These are phyloP conservation scores for Aphidius ervi DNA, from an alignment of 1,140 invertebrate species.

Conservation along the genomic window DNA sequence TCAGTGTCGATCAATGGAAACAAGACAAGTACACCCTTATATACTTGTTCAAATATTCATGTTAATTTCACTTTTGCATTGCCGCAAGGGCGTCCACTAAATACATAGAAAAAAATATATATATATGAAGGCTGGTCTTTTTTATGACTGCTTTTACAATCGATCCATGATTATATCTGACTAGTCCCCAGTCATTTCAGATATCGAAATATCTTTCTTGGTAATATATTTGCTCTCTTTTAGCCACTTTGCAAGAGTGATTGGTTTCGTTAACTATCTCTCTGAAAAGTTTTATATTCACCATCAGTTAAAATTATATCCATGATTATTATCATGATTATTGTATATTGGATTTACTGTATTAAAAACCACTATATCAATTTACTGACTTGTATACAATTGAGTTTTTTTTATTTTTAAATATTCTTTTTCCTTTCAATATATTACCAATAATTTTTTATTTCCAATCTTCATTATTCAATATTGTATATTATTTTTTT, in stretches of 20 bases:
- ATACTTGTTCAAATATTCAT: slow-evolving; percentile 23
- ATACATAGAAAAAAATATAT: slow-evolving; percentile 11
- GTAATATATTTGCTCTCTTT: too few species aligned
- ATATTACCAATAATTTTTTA: slow-evolving; percentile 17
- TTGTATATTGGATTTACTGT: neutral
- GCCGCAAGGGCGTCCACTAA: slow-evolving; percentile 19
- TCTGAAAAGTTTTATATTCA: too few species aligned
- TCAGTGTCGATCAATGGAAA: slow-evolving; percentile 16
- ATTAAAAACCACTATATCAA: neutral
- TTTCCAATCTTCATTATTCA: slow-evolving; percentile 4
- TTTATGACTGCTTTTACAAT: too few species aligned
- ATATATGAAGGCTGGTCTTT: too few species aligned
- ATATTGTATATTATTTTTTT: neutral
- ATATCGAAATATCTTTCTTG: too few species aligned
- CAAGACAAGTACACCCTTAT: neutral
- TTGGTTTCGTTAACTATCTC: too few species aligned
- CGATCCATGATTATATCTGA: too few species aligned
- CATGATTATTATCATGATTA: too few species aligned
- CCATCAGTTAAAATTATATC: too few species aligned
- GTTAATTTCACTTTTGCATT: slow-evolving; percentile 16
- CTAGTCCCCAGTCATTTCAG: too few species aligned
- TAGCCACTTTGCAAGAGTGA: too few species aligned
- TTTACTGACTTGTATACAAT: neutral
- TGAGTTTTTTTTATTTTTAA: slow-evolving; percentile 5
- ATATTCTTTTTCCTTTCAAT: slow-evolving; percentile 13